These are phyloP conservation scores for Thera britannica DNA, from an alignment of 2,888 invertebrate species.

Conservation along the genomic window DNA sequence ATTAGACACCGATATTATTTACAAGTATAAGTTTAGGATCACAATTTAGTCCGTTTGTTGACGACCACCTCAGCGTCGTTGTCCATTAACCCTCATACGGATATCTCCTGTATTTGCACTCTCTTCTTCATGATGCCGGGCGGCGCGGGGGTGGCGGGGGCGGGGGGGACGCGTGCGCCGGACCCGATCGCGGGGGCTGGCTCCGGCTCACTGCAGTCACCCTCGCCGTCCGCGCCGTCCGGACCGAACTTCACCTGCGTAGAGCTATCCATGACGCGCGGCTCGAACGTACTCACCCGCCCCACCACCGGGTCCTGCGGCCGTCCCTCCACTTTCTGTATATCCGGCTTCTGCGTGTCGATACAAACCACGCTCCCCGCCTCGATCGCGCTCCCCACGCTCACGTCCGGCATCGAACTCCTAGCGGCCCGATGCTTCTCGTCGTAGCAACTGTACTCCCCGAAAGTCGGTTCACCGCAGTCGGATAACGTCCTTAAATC, in stretches of 20 bases:
- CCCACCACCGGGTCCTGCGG: conserved; percentile 65
- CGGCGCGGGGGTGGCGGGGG: conserved; percentile 84
- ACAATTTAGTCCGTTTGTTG: conserved; percentile 79
- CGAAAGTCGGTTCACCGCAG: conserved; percentile 83
- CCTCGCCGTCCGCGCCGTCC: conserved; percentile 72
- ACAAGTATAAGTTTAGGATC: conserved; percentile 50
- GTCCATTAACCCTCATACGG: conserved; percentile 88
- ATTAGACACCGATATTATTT: conserved; percentile 39
- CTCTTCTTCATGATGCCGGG: conserved; percentile 93
- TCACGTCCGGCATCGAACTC: conserved; percentile 85
- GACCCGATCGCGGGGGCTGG: conserved; percentile 73
- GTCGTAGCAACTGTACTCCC: conserved; percentile 88
- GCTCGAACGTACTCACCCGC: conserved; percentile 80
- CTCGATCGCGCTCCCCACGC: conserved; percentile 86
- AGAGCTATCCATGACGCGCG: conserved; percentile 79
- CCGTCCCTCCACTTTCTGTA: conserved; percentile 76
- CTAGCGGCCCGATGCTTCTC: conserved; percentile 85
- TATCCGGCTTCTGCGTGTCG: conserved; percentile 81
- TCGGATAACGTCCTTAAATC: conserved; percentile 82
- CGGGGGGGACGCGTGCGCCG: conserved; percentile 77
- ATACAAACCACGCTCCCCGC: conserved; percentile 82
- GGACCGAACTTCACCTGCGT: conserved; percentile 82
- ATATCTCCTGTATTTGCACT: conserved; percentile 97
- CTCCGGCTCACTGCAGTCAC: conserved; percentile 74
- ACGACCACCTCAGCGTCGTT: conserved; percentile 73